Conservation (phyloP, 1,140 invertebrate genomes). For the Drosophila persimilis region DNA sequence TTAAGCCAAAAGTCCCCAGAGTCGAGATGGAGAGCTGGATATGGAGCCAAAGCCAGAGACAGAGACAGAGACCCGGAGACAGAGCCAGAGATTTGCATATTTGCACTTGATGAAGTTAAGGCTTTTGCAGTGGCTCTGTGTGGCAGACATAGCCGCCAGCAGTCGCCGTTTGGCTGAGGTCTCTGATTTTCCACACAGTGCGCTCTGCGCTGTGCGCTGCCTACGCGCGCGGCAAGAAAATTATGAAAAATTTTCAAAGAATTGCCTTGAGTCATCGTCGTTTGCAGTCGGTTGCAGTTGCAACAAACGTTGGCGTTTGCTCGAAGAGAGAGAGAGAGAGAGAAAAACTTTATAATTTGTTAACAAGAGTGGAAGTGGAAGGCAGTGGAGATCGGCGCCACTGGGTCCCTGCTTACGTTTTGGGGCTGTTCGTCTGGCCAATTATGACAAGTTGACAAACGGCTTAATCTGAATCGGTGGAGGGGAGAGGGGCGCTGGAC, state of each 20-base stretch:
- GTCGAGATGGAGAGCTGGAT: too few relatives aligned
- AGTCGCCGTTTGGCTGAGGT: constrained; percentile 49
- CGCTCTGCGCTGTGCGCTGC: constrained; percentile 31
- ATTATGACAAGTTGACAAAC: constrained; percentile 82
- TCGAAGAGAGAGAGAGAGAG: constrained; percentile 1
- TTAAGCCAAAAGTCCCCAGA: constrained; percentile 6
- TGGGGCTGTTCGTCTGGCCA: constrained; percentile 39
- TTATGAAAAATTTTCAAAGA: constrained; percentile 71
- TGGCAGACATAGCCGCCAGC: constrained; percentile 43
- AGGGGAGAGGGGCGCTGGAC: constrained; percentile 2
- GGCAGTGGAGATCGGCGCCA: constrained; percentile 52
- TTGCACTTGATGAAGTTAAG: constrained; percentile 76
- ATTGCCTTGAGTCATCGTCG: constrained; percentile 76
- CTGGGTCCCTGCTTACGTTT: constrained; percentile 13
- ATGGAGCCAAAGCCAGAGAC: too few relatives aligned
- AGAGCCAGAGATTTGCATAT: constrained; percentile 68
- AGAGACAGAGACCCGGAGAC: not conserved
- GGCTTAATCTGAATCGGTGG: constrained; percentile 77
- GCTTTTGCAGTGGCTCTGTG: constrained; percentile 28
- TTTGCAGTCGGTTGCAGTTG: constrained; percentile 52
- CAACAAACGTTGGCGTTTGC: constrained; percentile 45
- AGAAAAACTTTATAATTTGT: constrained; percentile 67
- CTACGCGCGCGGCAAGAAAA: constrained; percentile 65
- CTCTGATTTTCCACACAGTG: constrained; percentile 8
- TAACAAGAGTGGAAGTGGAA: constrained; percentile 61